Evolutionary conservation across 2,113 vertebrate genomes (phyloP).

Genomic region (Rhinopomastus cyanomelas): DNA sequence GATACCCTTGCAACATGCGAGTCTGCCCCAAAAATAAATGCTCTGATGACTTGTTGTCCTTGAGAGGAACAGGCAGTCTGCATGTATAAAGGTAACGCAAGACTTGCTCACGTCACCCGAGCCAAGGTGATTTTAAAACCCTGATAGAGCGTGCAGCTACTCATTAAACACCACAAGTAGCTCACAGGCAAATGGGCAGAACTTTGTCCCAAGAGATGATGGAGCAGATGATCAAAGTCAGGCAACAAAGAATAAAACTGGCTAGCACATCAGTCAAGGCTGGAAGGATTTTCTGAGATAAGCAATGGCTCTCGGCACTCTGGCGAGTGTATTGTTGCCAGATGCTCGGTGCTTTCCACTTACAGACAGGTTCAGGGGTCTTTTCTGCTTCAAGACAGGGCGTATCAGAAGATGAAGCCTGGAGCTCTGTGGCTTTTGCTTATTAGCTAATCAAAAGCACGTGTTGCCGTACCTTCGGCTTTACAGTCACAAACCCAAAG

Average conservation of each 20-base stretch:
- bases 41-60: background rate
- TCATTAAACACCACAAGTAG: slow-evolving; percentile 45
- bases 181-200: slow-evolving; percentile 39
- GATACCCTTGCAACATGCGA: background rate
- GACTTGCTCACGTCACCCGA: background rate
- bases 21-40: slow-evolving; percentile 16
- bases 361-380: slow-evolving; percentile 3
- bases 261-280: slow-evolving; percentile 60
- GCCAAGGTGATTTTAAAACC: slow-evolving; percentile 24
- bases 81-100: slow-evolving; percentile 1
- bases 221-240: slow-evolving; percentile 57
- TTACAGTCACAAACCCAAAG: background rate
- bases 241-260: slow-evolving; percentile 63
- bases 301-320: slow-evolving; percentile 8
- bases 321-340: slow-evolving; percentile 58
- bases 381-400: slow-evolving; percentile 38
- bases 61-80: background rate
- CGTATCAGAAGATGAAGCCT: slow-evolving; percentile 33
- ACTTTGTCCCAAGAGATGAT: slow-evolving; percentile 36
- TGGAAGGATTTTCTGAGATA: slow-evolving; percentile 61
- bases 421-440: background rate
- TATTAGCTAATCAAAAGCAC: slow-evolving; percentile 27
- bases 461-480: background rate
- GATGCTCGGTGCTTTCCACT: background rate
- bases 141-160: background rate